These are phyloP conservation scores for Phaethon lepturus DNA, from an alignment of 2,113 vertebrate genomes.

Conservation along the genomic window DNA sequence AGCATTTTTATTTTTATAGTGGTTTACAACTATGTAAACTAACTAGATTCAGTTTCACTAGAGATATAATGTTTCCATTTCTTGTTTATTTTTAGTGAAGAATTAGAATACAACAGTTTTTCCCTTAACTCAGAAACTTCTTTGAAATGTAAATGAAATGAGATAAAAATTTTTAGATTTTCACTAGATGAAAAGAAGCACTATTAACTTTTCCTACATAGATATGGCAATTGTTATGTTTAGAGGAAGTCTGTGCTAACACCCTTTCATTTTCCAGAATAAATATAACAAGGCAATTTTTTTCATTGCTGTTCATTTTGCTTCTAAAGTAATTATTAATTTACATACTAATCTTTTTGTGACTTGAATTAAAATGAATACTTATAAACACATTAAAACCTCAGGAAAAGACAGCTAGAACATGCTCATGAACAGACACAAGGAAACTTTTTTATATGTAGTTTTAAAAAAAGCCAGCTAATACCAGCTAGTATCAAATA, in stretches of 20 bases:
- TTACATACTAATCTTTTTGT: conserved; percentile 35
- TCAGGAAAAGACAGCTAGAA: neutral
- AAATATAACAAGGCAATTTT: conserved; percentile 4
- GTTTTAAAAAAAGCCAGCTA: neutral
- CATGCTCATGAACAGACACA: neutral
- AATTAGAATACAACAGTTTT: neutral
- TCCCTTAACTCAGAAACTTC: neutral
- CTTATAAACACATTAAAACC: neutral
- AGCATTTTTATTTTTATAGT: neutral
- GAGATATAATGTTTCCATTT: neutral
- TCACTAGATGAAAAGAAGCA: neutral
- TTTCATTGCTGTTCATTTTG: conserved; percentile 33
- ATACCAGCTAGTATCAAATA: neutral
- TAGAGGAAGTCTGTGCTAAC: conserved; percentile 9
- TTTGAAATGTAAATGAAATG: neutral
- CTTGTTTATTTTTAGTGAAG: neutral
- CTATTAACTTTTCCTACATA: conserved; percentile 18
- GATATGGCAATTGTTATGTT: neutral
- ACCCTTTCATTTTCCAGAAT: neutral
- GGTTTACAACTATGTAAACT: neutral
- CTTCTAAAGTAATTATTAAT: conserved; percentile 5
- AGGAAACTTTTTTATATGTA: neutral
- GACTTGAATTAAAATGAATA: conserved; percentile 28
- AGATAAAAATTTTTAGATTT: neutral
- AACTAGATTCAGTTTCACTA: neutral